Evolutionary conservation across 2,797 vertebrate genomes (phyloP).

Genomic region (Acanthis flammea): DNA sequence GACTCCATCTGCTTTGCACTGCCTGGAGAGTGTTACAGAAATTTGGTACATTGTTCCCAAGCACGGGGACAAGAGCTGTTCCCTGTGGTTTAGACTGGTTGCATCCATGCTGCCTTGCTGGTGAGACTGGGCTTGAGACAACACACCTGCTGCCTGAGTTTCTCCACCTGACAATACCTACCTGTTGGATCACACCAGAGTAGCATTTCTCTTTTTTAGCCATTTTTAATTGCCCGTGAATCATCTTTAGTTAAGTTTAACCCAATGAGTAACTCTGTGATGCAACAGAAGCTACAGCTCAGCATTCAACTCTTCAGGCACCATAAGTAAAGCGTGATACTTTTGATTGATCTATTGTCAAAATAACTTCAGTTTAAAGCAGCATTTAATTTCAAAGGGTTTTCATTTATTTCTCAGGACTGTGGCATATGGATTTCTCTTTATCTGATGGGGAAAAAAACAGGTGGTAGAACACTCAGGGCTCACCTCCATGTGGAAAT

Average conservation of each 20-base stretch:
- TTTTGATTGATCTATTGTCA: conserved; percentile 33
- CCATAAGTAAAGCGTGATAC: background rate
- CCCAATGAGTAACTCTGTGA: conserved; percentile 36
- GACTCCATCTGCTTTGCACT: background rate
- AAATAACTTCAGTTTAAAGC: background rate
- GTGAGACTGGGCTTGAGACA: background rate
- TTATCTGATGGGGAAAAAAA: background rate
- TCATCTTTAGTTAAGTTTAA: conserved; percentile 11
- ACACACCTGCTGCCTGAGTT: background rate
- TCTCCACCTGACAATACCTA: background rate
- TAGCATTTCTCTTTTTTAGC: background rate
- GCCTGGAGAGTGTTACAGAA: background rate
- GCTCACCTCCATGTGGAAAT: background rate
- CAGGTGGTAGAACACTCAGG: background rate
- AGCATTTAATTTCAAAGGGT: background rate
- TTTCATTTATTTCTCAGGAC: background rate
- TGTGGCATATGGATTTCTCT: background rate
- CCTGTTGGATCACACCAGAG: background rate
- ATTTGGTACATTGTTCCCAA: background rate
- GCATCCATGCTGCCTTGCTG: background rate
- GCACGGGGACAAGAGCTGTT: background rate
- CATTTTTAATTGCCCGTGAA: background rate
- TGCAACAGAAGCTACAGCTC: background rate
- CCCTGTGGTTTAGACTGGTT: background rate
- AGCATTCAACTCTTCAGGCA: background rate